Percentiles rank a stretch among this genome's conserved stretches.
Evolutionary conservation across 37 sponge, comb jelly and placozoan genomes (phyloP).

Genomic region (Axinella damicornis): DNA sequence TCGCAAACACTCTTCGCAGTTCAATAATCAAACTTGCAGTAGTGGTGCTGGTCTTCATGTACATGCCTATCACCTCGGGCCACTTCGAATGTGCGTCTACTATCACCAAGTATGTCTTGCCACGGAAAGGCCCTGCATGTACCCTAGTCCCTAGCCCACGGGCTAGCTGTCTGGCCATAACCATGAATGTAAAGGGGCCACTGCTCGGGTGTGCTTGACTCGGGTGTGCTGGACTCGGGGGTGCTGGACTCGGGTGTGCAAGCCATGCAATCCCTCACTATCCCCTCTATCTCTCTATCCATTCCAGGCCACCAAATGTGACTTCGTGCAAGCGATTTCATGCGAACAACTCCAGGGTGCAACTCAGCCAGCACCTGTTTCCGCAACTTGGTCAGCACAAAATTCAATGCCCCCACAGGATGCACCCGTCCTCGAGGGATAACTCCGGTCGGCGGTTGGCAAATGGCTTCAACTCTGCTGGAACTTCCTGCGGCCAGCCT

Average conservation of each 20-base stretch:
- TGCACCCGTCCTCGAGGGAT: slow-evolving; percentile 33
- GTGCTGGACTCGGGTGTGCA: not conserved
- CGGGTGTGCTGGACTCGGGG: too few relatives aligned
- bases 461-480: slow-evolving; percentile 7
- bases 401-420: slow-evolving; percentile 43
- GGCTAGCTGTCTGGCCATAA: not conserved
- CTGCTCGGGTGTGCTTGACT: not conserved
- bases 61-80: slow-evolving; percentile 27
- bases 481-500: slow-evolving; percentile 8
- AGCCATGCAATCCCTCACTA: not conserved
- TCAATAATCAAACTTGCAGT: not conserved
- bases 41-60: not conserved
- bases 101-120: slow-evolving; percentile 7
- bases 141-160: not conserved
- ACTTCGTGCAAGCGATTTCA: slow-evolving; percentile 4
- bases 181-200: slow-evolving; percentile 15
- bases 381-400: not conserved
- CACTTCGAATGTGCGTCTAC: slow-evolving; percentile 57
- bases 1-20: slow-evolving; percentile 15
- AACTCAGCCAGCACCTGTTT: slow-evolving; percentile 11
- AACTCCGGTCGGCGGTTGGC: not conserved
- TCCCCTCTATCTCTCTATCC: slow-evolving; percentile 26
- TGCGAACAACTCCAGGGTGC: slow-evolving; percentile 11
- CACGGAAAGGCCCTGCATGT: slow-evolving; percentile 28
- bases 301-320: slow-evolving; percentile 38